A percentile compares a stretch with the other conserved stretches of the same genome.
These are phyloP conservation scores for Agonopterix heracliana DNA, from an alignment of 2,888 invertebrate species.

Conservation along the genomic window DNA sequence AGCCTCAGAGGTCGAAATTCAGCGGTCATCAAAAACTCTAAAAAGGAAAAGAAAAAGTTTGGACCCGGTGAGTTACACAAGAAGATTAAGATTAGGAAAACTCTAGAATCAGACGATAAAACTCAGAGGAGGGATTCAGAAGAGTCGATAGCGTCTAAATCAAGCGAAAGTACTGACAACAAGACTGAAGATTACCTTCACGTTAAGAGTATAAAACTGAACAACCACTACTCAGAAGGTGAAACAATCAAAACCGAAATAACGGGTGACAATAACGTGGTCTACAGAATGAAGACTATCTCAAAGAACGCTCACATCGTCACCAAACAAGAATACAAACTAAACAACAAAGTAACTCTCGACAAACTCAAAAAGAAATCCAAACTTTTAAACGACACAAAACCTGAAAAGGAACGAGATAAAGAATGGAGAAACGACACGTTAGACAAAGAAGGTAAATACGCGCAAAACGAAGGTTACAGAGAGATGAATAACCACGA, in stretches of 20 bases:
- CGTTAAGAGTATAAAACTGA: constrained; percentile 54
- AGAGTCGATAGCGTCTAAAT: constrained; percentile 47
- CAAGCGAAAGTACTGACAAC: constrained; percentile 49
- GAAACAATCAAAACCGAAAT: constrained; percentile 62
- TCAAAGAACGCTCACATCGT: constrained; percentile 70
- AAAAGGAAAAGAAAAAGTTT: constrained; percentile 79
- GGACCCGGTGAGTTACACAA: constrained; percentile 68
- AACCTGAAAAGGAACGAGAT: constrained; percentile 52
- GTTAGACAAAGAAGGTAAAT: constrained; percentile 72
- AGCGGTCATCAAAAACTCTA: constrained; percentile 88
- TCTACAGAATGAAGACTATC: constrained; percentile 68
- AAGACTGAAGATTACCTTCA: constrained; percentile 66
- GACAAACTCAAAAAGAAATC: constrained; percentile 64
- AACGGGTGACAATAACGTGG: constrained; percentile 56
- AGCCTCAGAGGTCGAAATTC: constrained; percentile 90
- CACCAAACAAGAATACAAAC: constrained; percentile 64
- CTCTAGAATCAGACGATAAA: constrained; percentile 54
- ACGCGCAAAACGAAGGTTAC: constrained; percentile 70
- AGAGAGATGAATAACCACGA: constrained; percentile 68
- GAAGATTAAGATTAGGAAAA: constrained; percentile 71
- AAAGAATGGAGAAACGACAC: constrained; percentile 78
- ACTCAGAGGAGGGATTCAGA: constrained; percentile 53
- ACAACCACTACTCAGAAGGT: constrained; percentile 53
- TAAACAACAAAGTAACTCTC: constrained; percentile 51
- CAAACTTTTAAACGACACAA: constrained; percentile 53